Percentiles rank a stretch among this genome's conserved stretches.
These are phyloP conservation scores for Bactericera cockerelli DNA, from an alignment of 1,140 invertebrate genomes.

Conservation along the genomic window DNA sequence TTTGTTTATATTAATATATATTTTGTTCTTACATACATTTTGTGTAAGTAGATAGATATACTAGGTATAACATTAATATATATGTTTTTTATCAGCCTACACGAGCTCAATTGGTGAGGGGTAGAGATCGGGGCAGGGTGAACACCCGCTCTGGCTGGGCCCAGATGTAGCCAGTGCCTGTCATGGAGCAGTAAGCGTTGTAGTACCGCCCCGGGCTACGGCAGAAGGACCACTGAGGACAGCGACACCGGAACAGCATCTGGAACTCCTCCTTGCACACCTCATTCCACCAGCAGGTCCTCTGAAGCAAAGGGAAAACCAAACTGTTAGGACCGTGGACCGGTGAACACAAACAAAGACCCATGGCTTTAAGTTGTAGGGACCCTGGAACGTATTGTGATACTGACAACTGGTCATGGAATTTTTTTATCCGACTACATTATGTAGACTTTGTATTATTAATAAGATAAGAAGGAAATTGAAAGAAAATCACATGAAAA, in stretches of 20 bases:
- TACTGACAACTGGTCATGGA: neutral
- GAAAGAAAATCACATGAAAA: too few relatives aligned
- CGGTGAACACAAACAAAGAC: too few relatives aligned
- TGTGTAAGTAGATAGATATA: too few relatives aligned
- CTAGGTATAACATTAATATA: too few relatives aligned
- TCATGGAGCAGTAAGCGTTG: constrained; percentile 78
- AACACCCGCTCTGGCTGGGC: constrained; percentile 43
- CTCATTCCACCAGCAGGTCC: constrained; percentile 86
- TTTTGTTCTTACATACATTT: too few relatives aligned
- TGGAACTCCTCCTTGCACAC: constrained; percentile 83
- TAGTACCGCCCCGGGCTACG: constrained; percentile 74
- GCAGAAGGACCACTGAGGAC: constrained; percentile 73
- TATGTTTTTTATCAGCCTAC: too few relatives aligned
- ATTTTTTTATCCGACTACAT: neutral
- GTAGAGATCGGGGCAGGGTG: neutral
- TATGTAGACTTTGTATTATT: neutral
- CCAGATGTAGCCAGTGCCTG: constrained; percentile 77
- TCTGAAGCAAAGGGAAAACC: constrained; percentile 39
- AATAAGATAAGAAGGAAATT: too few relatives aligned
- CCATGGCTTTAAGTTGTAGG: too few relatives aligned
- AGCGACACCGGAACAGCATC: constrained; percentile 67
- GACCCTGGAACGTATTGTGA: neutral
- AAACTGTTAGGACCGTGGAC: too few relatives aligned
- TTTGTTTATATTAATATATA: too few relatives aligned
- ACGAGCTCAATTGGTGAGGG: neutral